Evolutionary conservation across 2,888 invertebrate species (phyloP).

Genomic region (Agrochola lychnidis): DNA sequence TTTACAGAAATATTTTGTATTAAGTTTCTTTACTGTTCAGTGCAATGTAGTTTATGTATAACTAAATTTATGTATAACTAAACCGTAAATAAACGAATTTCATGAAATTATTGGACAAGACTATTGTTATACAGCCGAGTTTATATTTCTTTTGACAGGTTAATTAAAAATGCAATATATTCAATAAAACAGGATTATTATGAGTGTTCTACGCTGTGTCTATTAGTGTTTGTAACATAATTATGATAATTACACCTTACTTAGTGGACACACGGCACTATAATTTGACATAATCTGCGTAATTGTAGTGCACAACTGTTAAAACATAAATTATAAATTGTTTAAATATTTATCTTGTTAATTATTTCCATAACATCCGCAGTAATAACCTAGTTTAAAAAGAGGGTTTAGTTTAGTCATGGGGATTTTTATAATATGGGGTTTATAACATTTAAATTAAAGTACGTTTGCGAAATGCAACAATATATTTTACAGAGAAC

Average conservation of each 20-base stretch:
- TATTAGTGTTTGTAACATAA: slow-evolving; percentile 20
- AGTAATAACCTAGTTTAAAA: neutral
- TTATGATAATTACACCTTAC: slow-evolving; percentile 22
- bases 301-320: slow-evolving; percentile 61
- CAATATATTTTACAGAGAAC: slow-evolving; percentile 65
- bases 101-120: slow-evolving; percentile 12
- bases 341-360: slow-evolving; percentile 39
- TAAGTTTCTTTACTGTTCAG: slow-evolving; percentile 6
- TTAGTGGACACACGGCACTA: slow-evolving; percentile 32
- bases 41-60: neutral
- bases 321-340: slow-evolving; percentile 56
- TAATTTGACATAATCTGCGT: slow-evolving; percentile 35
- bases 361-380: slow-evolving; percentile 7
- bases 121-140: neutral
- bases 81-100: neutral
- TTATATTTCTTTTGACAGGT: neutral
- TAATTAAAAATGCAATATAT: neutral
- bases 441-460: slow-evolving; percentile 10
- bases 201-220: slow-evolving; percentile 15
- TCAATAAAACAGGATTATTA: neutral
- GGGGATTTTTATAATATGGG: too few species aligned
- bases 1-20: slow-evolving; percentile 41
- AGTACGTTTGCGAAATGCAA: slow-evolving; percentile 53
- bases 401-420: neutral
- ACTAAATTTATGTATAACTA: neutral